Evolutionary conservation across 2,113 vertebrate species (phyloP).

Genomic region (Mirounga angustirostris): DNA sequence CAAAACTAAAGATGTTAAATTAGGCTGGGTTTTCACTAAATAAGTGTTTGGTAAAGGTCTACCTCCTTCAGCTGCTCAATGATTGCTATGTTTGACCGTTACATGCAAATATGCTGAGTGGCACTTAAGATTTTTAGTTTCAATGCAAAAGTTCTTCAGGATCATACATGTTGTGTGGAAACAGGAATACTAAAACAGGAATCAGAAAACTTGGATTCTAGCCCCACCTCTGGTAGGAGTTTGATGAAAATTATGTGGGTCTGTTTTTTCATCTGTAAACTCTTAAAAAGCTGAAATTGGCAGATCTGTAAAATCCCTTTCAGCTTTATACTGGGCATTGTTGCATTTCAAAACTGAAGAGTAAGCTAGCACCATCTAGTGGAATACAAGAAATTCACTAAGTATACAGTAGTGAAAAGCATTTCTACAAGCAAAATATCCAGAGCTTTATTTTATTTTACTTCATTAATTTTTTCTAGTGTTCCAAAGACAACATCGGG

Average conservation of each 20-base stretch:
- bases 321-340: neutral
- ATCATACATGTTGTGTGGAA: neutral
- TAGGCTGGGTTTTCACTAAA: neutral
- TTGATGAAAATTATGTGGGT: conserved; percentile 27
- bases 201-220: neutral
- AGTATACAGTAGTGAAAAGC: neutral
- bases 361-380: conserved; percentile 86
- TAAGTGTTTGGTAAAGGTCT: neutral
- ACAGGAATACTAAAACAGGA: neutral
- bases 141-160: neutral
- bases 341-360: conserved; percentile 61
- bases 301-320: neutral
- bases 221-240: neutral
- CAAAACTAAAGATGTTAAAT: conserved; percentile 28
- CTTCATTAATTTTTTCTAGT: neutral
- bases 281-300: neutral
- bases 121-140: conserved; percentile 5
- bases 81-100: neutral
- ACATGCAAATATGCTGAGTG: neutral
- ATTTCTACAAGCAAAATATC: neutral
- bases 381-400: conserved; percentile 55
- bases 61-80: neutral
- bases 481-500: neutral
- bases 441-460: neutral
- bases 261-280: conserved; percentile 37